Conservation (phyloP, 2,888 invertebrate genomes). For the Hypercompe scribonia region DNA sequence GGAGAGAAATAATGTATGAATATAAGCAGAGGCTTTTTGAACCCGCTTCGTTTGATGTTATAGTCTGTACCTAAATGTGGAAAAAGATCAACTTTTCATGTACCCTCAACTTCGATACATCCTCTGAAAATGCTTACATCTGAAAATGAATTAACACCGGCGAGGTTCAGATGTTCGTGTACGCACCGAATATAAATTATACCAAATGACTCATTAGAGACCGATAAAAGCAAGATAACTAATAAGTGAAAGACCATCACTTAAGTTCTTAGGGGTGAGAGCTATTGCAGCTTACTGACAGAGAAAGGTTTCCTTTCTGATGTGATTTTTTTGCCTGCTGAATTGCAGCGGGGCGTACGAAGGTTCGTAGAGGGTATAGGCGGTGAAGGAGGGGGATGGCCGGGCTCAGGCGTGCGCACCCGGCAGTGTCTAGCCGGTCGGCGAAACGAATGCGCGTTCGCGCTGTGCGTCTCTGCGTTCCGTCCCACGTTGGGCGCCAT, state of each 20-base stretch:
- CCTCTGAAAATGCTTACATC: conserved; percentile 71
- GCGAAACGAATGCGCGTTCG: conserved; percentile 59
- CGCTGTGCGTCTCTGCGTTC: conserved; percentile 45
- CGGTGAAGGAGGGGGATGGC: conserved; percentile 66
- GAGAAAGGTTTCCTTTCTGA: conserved; percentile 79
- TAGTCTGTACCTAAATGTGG: conserved; percentile 64
- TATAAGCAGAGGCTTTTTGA: conserved; percentile 68
- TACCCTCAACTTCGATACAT: conserved; percentile 60
- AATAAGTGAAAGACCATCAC: conserved; percentile 74
- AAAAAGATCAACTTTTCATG: conserved; percentile 49
- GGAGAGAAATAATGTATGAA: conserved; percentile 70
- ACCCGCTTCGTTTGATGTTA: conserved; percentile 72
- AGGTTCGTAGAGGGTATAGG: conserved; percentile 43
- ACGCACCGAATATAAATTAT: conserved; percentile 68
- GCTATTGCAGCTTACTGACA: conserved; percentile 78
- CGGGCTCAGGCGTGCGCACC: conserved; percentile 83
- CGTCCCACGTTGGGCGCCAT: conserved; percentile 77
- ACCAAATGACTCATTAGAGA: conserved; percentile 72
- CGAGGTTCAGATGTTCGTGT: conserved; percentile 27
- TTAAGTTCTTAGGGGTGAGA: conserved; percentile 67
- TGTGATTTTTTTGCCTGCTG: conserved; percentile 79
- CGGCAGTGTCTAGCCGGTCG: conserved; percentile 75
- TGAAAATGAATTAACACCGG: conserved; percentile 65
- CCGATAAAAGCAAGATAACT: conserved; percentile 70
- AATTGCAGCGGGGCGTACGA: conserved; percentile 69